Evolutionary conservation across 2,797 vertebrate genomes (phyloP).

Genomic region (Yasuhikotakia modesta): DNA sequence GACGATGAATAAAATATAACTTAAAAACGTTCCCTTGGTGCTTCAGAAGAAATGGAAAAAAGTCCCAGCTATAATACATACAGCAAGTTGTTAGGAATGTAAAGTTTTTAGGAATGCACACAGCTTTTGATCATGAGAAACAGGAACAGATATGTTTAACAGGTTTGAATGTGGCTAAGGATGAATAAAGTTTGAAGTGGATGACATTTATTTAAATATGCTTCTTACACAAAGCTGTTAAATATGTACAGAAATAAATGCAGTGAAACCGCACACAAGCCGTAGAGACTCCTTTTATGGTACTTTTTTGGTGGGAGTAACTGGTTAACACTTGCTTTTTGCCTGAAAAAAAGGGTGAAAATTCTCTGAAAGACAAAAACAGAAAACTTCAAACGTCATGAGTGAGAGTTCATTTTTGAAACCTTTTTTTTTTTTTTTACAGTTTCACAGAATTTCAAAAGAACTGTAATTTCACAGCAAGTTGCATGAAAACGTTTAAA

Average conservation of each 20-base stretch:
- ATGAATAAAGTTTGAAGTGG: not conserved
- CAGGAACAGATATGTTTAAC: not conserved
- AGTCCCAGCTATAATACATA: not conserved
- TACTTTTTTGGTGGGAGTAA: not conserved
- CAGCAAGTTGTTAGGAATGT: conserved; percentile 1
- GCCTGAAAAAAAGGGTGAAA: no score
- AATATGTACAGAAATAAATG: not conserved
- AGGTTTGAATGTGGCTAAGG: not conserved
- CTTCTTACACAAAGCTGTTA: conserved; percentile 10
- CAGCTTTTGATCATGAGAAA: not conserved
- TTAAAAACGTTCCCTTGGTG: not conserved
- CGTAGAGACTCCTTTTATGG: not conserved
- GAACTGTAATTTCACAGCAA: not conserved
- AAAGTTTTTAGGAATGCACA: not conserved
- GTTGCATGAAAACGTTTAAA: not conserved
- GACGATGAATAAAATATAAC: no score
- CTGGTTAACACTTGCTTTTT: not conserved
- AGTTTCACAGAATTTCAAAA: not conserved
- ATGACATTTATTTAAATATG: not conserved
- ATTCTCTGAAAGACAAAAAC: no score
- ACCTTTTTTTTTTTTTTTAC: no score
- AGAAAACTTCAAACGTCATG: no score
- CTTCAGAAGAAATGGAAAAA: not conserved
- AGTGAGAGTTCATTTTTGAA: no score
- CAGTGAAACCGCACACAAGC: not conserved